A percentile compares a stretch with the other conserved stretches of the same genome.
These are phyloP conservation scores for Drosophila tristis DNA, from an alignment of 1,140 invertebrate species.

Conservation along the genomic window DNA sequence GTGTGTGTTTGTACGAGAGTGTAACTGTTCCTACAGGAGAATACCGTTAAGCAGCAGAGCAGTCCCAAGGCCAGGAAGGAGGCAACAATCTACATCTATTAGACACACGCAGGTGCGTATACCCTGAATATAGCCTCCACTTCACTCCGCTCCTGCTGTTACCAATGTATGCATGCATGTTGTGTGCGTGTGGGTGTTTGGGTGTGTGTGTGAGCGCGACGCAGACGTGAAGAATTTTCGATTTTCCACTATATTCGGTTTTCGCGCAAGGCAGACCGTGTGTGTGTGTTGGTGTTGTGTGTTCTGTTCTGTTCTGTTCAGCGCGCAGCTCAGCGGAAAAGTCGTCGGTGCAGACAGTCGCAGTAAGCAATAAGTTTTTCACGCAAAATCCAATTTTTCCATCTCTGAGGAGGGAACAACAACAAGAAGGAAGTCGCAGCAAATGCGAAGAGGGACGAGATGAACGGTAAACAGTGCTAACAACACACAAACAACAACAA, in stretches of 20 bases:
- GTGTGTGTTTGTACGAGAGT: no score
- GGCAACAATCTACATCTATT: no score
- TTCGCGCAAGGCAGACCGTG: conserved; percentile 1
- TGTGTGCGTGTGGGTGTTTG: conserved; percentile 10
- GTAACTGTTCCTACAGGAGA: no score
- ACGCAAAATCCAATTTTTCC: conserved; percentile 46
- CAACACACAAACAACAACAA: no score
- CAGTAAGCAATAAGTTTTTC: conserved; percentile 49
- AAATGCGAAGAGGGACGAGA: no score
- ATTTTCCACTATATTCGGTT: conserved; percentile 84
- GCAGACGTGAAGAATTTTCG: conserved; percentile 91
- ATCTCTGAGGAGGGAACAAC: conserved; percentile 11
- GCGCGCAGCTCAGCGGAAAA: conserved; percentile 48
- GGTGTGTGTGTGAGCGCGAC: conserved; percentile 83
- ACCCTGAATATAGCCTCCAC: no score
- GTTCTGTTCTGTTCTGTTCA: not conserved
- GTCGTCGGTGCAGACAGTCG: conserved; percentile 43
- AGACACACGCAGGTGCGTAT: no score
- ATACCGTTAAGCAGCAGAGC: no score
- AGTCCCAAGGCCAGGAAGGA: no score
- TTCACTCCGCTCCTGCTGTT: not conserved
- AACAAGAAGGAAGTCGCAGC: not conserved
- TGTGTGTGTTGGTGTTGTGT: conserved; percentile 19
- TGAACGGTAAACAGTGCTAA: no score
- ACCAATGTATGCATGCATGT: conserved; percentile 7